Base-by-base conservation (phyloP, 2,113 vertebrate genomes). In the Mustela nigripes region DNA sequence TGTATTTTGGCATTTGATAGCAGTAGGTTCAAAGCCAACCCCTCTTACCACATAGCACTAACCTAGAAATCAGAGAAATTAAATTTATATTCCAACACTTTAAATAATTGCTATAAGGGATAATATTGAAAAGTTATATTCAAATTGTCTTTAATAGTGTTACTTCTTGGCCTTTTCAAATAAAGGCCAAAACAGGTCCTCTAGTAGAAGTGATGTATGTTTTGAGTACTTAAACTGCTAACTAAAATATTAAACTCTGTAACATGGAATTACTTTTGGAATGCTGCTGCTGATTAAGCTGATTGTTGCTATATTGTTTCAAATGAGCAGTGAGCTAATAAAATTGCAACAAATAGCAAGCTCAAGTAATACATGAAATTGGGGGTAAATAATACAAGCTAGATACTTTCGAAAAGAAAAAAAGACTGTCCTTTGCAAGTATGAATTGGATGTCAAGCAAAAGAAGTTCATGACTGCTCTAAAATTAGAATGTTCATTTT, bases 401-500 rank as follows among this genome's bases (percentile, higher is more conserved):
- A 74, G 24, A 94, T 84, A 60, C 39, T 91, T 95, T 69, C 45
- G 48, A 39, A 69, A 50, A 76, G 36, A 81, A 71, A n/a, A 71
- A 71, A 84, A 60, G n/a, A 60, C 4, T 65, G 6, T 53, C 18
- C 81, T 97, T 93, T 89, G 5, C 76, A 94, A 93, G 83, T 83
- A 88, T 21, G 71, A 97, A 45, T 93, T 94, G 79, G 67, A 81
- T 83, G 33, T 89, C 62, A 56, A 71, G 48, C 63, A 80, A 76
- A 95, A 97, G 79, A 93, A 62, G 7, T 65, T 86, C 31, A 58
- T 62, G 91, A 95, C 62, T 63, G 5, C 76, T 92, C 95, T 69
- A 90, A 92, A 94, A 84, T 86, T 97, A 96, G 86, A 80, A 81
- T 82, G 19, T 58, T 95, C 63, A n/a, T 80, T 92, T 91, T 90